Conservation (phyloP, 2,113 vertebrate species). For the Craseonycteris thonglongyai region DNA sequence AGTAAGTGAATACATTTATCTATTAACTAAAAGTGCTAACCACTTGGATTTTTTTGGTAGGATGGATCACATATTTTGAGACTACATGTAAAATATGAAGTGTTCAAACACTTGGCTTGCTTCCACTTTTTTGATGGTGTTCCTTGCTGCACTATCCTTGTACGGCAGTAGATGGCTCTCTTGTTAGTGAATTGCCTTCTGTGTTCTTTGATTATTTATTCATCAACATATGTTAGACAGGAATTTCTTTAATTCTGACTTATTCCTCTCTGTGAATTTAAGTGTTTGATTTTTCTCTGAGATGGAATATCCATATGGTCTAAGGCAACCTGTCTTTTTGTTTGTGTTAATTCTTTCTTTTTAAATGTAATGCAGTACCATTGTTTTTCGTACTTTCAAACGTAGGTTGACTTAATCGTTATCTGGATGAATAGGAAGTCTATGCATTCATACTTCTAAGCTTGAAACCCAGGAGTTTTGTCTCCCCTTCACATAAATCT, state of each 20-base stretch:
- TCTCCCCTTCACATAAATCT: not conserved
- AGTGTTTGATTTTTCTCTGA: not conserved
- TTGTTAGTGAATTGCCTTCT: constrained; percentile 75
- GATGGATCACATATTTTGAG: not conserved
- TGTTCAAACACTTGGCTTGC: constrained; percentile 45
- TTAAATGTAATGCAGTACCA: not conserved
- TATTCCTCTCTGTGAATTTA: constrained; percentile 26
- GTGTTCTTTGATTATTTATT: constrained; percentile 32
- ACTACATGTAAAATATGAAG: not conserved
- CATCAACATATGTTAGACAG: constrained; percentile 41
- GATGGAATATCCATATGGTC: not conserved
- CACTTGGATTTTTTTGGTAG: not conserved
- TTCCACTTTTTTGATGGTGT: not conserved
- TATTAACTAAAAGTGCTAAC: not conserved
- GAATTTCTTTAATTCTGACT: constrained; percentile 49
- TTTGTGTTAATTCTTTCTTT: not conserved
- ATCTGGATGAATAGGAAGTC: not conserved
- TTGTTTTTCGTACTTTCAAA: not conserved
- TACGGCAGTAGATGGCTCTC: constrained; percentile 81
- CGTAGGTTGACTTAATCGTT: not conserved
- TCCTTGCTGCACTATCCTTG: constrained; percentile 70
- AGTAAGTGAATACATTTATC: not conserved
- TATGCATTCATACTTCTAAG: accelerated
- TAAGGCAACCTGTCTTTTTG: constrained; percentile 11
- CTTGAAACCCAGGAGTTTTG: not conserved